A percentile compares a stretch with the other conserved stretches of the same genome.
phyloP scores from a whole-genome alignment of 2,797 vertebrate species.

The Takifugu rubripes region DNA sequence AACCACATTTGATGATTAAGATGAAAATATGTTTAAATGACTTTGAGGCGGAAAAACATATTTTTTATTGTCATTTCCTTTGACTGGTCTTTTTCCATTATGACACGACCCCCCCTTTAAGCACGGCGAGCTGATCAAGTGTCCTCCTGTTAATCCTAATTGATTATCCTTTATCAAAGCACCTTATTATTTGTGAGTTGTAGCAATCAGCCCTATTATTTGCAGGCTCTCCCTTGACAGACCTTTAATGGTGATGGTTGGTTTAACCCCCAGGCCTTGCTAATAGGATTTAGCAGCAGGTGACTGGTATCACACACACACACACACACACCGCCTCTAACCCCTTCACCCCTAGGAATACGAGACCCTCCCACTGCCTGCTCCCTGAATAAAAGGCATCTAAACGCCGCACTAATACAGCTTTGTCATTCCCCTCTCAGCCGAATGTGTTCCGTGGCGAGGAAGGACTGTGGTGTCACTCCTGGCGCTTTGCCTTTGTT shows the following conservation, averaged over 20 bases:
- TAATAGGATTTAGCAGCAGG: conserved; percentile 81
- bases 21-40: background rate
- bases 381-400: conserved; percentile 32
- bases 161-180: conserved; percentile 77
- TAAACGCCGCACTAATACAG: conserved; percentile 52
- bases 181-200: conserved; percentile 80
- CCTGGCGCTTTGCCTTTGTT: conserved; percentile 45
- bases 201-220: conserved; percentile 82
- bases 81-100: background rate
- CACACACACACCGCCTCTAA: conserved; percentile 70
- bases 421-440: conserved; percentile 43
- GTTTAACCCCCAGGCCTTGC: conserved; percentile 76
- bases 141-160: conserved; percentile 67
- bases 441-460: conserved; percentile 21
- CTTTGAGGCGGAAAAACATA: background rate
- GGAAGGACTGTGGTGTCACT: conserved; percentile 38
- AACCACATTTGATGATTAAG: background rate
- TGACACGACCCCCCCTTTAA: no score
- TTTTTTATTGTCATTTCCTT: background rate
- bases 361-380: conserved; percentile 64
- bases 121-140: conserved; percentile 26
- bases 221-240: conserved; percentile 79
- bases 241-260: conserved; percentile 78
- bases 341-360: conserved; percentile 73
- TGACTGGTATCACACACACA: conserved; percentile 65